Evolutionary conservation across 2,888 invertebrate species (phyloP), one percentile per base, ranked within the genome.

Genomic region (Oscheius sp.): DNA sequence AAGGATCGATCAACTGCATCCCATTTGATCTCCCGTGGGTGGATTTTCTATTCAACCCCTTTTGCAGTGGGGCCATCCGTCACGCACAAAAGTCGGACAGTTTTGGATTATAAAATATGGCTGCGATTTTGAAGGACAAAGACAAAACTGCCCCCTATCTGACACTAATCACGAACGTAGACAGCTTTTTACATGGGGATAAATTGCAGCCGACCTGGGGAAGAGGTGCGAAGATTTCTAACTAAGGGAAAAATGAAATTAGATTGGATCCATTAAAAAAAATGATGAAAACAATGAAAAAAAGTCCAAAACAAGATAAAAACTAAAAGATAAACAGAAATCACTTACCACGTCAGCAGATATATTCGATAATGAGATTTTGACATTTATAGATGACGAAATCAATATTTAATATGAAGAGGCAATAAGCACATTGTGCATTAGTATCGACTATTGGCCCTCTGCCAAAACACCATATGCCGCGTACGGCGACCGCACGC

Each of bases 371-470:
- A 35, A 6, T 3, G 35, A 3, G 35, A 35, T 35, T 35, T 35
- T 35, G 35, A 35, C 35, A 35, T 25, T 55, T 3, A 55, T 13
- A 55, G 55, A 25, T 25, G 25, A 6, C 13, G 55, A 55, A 55
- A 23, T 13, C 25, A 55, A 13, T 25, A 55, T 2, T 25, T 55
- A 61, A 41, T 61, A 45, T 43, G 45, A n/a, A 27, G 27, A 27
- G 5, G 61, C 18, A 61, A 61, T 45, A 43, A 61, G 66, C 66
- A 66, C 66, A 66, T 29, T 66, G 66, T 66, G 66, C 66, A 61
- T 61, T 52, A 66, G 66, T 66, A 66, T 66, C 66, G 66, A 66
- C 66, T 66, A 16, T 66, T 66, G 66, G 66, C 66, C 49, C 49
- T 27, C 27, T 27, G 66, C 66, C 66, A 66, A 66, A 66, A 66